Conservation (phyloP, 2,797 vertebrate species). For the Acrocephalus scirpaceus region DNA sequence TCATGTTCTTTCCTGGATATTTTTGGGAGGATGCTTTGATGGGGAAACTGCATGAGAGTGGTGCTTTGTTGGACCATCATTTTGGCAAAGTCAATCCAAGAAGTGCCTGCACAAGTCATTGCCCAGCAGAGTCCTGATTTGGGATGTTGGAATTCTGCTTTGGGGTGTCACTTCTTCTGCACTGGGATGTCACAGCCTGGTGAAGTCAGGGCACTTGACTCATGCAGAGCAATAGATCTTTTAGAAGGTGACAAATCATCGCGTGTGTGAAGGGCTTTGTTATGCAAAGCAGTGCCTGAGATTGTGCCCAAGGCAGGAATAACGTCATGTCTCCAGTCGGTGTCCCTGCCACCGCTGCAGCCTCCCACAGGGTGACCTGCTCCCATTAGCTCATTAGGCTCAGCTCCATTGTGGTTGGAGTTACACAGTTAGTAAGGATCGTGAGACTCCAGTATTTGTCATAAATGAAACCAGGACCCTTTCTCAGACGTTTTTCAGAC, state of each 20-base stretch:
- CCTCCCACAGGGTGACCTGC: neutral
- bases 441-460: neutral
- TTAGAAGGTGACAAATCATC: neutral
- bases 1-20: neutral
- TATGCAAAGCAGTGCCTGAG: neutral
- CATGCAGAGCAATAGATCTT: neutral
- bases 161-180: neutral
- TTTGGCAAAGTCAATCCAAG: neutral
- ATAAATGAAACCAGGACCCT: neutral
- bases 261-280: neutral
- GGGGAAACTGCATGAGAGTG: fast-evolving
- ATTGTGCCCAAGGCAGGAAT: neutral
- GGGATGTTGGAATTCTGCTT: neutral
- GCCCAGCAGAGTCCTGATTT: neutral
- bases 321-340: neutral
- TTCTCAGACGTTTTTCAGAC: neutral
- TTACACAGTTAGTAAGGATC: neutral
- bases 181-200: neutral
- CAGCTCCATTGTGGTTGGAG: neutral
- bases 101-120: neutral
- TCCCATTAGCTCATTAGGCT: neutral
- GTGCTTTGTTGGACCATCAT: neutral
- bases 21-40: neutral
- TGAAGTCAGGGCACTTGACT: neutral
- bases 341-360: neutral